These are phyloP conservation scores for Sacculina carcini DNA, from an alignment of 2,888 invertebrate species.

Conservation along the genomic window DNA sequence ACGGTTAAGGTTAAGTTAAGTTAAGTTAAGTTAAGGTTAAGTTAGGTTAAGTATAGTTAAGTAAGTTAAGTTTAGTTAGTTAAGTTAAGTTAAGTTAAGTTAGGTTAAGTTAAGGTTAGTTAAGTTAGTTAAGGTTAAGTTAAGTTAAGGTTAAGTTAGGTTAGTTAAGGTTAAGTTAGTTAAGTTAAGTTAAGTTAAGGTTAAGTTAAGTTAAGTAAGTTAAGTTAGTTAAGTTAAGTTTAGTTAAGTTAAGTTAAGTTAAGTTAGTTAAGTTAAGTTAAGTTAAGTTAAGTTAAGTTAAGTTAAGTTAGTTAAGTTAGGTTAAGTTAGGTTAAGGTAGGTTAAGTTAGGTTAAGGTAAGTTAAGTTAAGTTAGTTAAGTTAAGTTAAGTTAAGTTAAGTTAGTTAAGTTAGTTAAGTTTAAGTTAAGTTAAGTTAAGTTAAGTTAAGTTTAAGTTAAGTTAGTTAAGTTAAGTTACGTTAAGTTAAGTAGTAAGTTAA, in stretches of 20 bases:
- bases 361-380: too few species aligned
- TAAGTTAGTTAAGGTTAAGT: not conserved
- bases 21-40: not conserved
- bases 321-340: too few species aligned
- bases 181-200: slow-evolving; percentile 1
- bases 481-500: not conserved
- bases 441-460: not conserved
- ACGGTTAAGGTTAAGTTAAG: not conserved
- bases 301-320: too few species aligned
- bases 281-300: too few species aligned
- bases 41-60: not conserved
- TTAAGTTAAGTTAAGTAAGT: too few species aligned
- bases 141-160: not conserved
- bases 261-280: too few species aligned
- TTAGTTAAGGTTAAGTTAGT: not conserved
- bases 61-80: too few species aligned
- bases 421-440: not conserved
- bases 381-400: not conserved
- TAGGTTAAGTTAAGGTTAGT: too few species aligned
- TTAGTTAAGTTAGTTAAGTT: not conserved
- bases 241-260: not conserved
- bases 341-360: too few species aligned
- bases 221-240: not conserved
- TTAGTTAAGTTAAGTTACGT: slow-evolving; percentile 1
- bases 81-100: too few species aligned